A percentile compares a stretch with the other conserved stretches of the same genome.
These are phyloP conservation scores for Steinernema hermaphroditum DNA, from an alignment of 2,888 invertebrate genomes.

Conservation along the genomic window DNA sequence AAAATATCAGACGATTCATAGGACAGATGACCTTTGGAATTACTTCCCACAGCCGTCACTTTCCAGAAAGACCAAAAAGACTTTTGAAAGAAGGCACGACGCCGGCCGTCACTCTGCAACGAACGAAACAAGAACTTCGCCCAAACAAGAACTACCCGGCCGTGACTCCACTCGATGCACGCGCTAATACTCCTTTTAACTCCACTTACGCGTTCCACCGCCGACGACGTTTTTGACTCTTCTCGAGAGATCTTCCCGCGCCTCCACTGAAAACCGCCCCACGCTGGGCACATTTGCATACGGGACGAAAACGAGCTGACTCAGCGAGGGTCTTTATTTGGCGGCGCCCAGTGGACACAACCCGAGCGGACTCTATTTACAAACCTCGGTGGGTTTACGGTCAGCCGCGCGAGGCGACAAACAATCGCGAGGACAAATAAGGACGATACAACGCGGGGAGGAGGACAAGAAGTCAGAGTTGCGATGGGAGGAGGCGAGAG, in stretches of 20 bases:
- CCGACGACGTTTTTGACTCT: conserved; percentile 26
- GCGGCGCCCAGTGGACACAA: background rate
- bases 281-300: conserved; percentile 6
- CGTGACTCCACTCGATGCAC: too few species aligned
- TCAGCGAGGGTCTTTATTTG: conserved; percentile 19
- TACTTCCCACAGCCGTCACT: too few species aligned
- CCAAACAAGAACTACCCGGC: too few species aligned
- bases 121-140: too few species aligned
- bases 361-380: conserved; percentile 11
- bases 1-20: too few species aligned
- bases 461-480: conserved; percentile 14
- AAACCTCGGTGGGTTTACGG: conserved; percentile 17
- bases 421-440: conserved; percentile 30
- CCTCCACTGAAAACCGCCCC: background rate
- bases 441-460: conserved; percentile 17
- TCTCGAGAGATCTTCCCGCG: background rate
- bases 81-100: too few species aligned
- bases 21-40: too few species aligned
- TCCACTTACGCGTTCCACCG: too few species aligned
- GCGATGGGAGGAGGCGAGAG: background rate
- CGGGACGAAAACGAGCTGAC: conserved; percentile 17
- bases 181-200: conserved; percentile 3
- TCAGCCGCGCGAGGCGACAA: conserved; percentile 28
- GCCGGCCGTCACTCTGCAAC: too few species aligned
- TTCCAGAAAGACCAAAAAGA: too few species aligned